A percentile compares a stretch with the other conserved stretches of the same genome.
Conservation (phyloP, 2,888 invertebrate genomes). For the Tenodera sinensis region DNA sequence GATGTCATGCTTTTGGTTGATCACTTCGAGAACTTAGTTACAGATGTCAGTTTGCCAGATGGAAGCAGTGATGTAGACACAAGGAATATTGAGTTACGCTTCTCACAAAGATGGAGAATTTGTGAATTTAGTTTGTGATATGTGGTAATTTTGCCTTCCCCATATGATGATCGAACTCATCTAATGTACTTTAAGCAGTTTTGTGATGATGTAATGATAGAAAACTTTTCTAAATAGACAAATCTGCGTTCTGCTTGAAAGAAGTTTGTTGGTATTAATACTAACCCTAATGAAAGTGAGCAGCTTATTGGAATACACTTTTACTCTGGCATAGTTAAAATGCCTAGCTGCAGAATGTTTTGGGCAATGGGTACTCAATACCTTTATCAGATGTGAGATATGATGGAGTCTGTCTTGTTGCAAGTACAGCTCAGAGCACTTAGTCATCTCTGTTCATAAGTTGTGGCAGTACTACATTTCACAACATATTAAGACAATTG, state of each 20-base stretch:
- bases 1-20: no score
- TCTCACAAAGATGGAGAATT: no score
- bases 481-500: no score
- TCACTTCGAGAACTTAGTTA: no score
- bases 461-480: no score
- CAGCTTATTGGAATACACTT: neutral
- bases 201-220: neutral
- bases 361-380: neutral
- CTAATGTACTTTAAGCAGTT: neutral
- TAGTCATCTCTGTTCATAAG: no score
- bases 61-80: no score
- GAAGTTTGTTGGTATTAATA: neutral
- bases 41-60: no score
- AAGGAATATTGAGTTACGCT: no score
- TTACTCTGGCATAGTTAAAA: neutral
- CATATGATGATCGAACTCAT: neutral
- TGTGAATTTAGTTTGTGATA: neutral
- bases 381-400: no score
- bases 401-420: no score
- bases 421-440: no score
- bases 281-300: neutral
- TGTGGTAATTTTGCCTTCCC: neutral
- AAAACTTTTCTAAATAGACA: neutral
- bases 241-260: neutral
- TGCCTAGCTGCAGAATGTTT: neutral